Evolutionary conservation across 2,888 invertebrate species (phyloP).

Genomic region (Tinea semifulvella): DNA sequence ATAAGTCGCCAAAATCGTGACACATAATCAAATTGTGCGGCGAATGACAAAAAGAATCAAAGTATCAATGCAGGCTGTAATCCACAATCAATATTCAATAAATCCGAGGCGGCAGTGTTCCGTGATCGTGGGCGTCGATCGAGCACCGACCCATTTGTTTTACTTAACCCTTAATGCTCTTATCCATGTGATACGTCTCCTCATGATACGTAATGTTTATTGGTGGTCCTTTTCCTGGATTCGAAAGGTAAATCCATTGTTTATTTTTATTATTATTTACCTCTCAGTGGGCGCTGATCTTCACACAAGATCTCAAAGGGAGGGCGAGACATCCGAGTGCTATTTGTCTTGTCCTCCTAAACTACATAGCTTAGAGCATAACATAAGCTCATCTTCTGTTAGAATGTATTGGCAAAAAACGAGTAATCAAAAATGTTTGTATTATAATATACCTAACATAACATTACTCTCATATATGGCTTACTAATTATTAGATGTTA

Average conservation of each 20-base stretch:
- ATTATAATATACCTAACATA: no score
- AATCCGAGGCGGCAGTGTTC: slow-evolving; percentile 26
- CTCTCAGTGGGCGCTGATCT: neutral
- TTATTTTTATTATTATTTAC: neutral
- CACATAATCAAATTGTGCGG: slow-evolving; percentile 1
- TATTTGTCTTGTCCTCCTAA: no score
- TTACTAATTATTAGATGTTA: neutral
- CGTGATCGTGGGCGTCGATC: slow-evolving; percentile 34
- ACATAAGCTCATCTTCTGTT: no score
- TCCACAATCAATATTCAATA: slow-evolving; percentile 41
- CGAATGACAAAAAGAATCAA: slow-evolving; percentile 1
- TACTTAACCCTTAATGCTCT: slow-evolving; percentile 47
- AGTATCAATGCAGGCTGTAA: slow-evolving; percentile 19
- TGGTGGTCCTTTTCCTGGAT: slow-evolving; percentile 32
- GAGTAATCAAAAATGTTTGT: no score
- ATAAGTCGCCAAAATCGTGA: no score
- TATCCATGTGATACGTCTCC: slow-evolving; percentile 31
- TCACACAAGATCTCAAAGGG: neutral
- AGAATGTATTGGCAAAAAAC: no score
- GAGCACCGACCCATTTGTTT: slow-evolving; percentile 45
- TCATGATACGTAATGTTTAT: slow-evolving; percentile 31
- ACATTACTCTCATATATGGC: no score
- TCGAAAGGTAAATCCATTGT: neutral
- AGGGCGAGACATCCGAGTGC: no score
- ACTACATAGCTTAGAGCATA: no score